These are phyloP conservation scores for Masnerella sp. DNA, from an alignment of 2,888 invertebrate species.

Conservation along the genomic window DNA sequence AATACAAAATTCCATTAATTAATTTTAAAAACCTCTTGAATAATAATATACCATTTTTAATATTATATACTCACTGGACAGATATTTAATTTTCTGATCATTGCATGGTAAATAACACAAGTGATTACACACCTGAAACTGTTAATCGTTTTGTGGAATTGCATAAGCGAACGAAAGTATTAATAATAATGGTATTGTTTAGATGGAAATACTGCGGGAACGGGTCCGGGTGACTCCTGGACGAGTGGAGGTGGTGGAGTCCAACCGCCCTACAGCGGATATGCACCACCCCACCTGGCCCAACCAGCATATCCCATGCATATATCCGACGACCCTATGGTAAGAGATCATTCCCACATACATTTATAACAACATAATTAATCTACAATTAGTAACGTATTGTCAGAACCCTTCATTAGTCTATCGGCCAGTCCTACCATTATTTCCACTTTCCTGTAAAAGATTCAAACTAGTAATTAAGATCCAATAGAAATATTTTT, in stretches of 20 bases:
- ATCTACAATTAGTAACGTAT: slow-evolving; percentile 31
- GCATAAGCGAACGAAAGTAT: neutral
- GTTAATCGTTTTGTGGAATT: neutral
- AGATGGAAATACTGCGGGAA: slow-evolving; percentile 77
- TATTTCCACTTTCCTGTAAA: neutral
- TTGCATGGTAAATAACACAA: neutral
- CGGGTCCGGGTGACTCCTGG: slow-evolving; percentile 78
- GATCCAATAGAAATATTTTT: neutral
- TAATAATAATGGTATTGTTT: slow-evolving; percentile 59
- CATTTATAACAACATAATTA: slow-evolving; percentile 43
- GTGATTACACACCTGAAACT: neutral
- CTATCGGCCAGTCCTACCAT: slow-evolving; percentile 4
- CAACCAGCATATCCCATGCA: slow-evolving; percentile 77
- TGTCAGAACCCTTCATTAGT: slow-evolving; percentile 15
- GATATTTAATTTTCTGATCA: neutral
- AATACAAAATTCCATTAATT: too few species aligned
- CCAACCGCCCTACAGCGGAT: slow-evolving; percentile 77
- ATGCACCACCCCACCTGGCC: slow-evolving; percentile 76
- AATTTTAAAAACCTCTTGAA: too few species aligned
- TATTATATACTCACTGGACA: too few species aligned
- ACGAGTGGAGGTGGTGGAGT: slow-evolving; percentile 78
- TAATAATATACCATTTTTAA: too few species aligned
- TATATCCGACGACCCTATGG: slow-evolving; percentile 79
- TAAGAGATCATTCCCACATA: slow-evolving; percentile 66
- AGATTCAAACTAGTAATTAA: neutral